Evolutionary conservation across 1,140 invertebrate species (phyloP).

Genomic region (Dendroctonus ponderosae): DNA sequence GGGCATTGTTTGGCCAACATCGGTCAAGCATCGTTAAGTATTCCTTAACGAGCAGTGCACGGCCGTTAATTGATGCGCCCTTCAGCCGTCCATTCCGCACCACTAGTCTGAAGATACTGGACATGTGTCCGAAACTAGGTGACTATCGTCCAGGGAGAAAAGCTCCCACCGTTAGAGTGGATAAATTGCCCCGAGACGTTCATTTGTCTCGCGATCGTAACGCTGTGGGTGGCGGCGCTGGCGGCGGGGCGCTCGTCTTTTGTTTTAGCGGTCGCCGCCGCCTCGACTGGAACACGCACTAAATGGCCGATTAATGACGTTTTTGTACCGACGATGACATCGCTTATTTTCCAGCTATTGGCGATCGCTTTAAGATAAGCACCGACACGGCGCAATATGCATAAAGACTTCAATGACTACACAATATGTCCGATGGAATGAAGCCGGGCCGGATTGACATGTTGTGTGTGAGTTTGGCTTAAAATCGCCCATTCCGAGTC

Average conservation of each 20-base stretch:
- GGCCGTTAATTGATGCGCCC: slow-evolving; percentile 25
- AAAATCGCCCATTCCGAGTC: too few relatives aligned
- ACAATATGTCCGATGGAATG: too few relatives aligned
- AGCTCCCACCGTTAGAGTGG: too few relatives aligned
- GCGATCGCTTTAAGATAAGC: background rate
- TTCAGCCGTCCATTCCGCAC: too few relatives aligned
- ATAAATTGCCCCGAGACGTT: slow-evolving; percentile 21
- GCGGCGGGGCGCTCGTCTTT: slow-evolving; percentile 29
- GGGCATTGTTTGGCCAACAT: slow-evolving; percentile 32
- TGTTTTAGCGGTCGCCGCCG: slow-evolving; percentile 29
- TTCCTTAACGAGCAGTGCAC: slow-evolving; percentile 29
- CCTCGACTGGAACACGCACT: slow-evolving; percentile 27
- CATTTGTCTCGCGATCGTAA: slow-evolving; percentile 27
- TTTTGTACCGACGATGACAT: slow-evolving; percentile 31
- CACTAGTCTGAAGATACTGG: too few relatives aligned
- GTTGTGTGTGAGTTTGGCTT: too few relatives aligned
- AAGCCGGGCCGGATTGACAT: too few relatives aligned
- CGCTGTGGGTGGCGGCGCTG: slow-evolving; percentile 29
- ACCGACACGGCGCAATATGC: background rate
- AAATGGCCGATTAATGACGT: slow-evolving; percentile 33
- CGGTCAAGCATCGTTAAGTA: slow-evolving; percentile 36
- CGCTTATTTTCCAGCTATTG: slow-evolving; percentile 15
- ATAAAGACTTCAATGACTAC: too few relatives aligned
- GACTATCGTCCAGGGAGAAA: too few relatives aligned
- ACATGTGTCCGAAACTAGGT: too few relatives aligned